phyloP scores from a whole-genome alignment of 2,888 invertebrate genomes.

The Litoditis marina region DNA sequence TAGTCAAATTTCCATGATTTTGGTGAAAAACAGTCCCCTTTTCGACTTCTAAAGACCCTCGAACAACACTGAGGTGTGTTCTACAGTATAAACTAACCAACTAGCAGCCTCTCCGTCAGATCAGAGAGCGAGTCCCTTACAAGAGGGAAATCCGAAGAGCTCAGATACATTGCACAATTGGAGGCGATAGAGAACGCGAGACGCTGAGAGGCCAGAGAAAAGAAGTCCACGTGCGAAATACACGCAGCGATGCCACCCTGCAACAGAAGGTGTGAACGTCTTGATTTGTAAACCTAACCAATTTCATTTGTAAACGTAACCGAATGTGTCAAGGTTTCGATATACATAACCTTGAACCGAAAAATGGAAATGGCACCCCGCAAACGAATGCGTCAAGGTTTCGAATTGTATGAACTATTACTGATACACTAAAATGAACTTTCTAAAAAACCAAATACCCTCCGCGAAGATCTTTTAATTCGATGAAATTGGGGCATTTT shows the following conservation, averaged over 20 bases:
- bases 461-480: too few species aligned
- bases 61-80: too few species aligned
- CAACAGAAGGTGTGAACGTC: conserved; percentile 34
- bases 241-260: conserved; percentile 93
- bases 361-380: too few species aligned
- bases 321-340: too few species aligned
- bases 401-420: background rate
- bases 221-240: conserved; percentile 93
- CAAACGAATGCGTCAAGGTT: too few species aligned
- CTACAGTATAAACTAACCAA: conserved; percentile 12
- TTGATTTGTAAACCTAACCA: too few species aligned
- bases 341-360: too few species aligned
- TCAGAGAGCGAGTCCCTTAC: conserved; percentile 48
- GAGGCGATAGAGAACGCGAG: conserved; percentile 93
- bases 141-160: conserved; percentile 77
- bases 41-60: background rate
- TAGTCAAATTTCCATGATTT: too few species aligned
- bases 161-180: conserved; percentile 76
- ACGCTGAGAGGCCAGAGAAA: conserved; percentile 94
- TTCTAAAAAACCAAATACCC: too few species aligned
- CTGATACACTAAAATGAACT: too few species aligned
- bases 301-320: too few species aligned
- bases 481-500: too few species aligned
- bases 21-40: background rate
- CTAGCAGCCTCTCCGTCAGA: conserved; percentile 46